Percentiles rank a stretch among this genome's conserved stretches.
phyloP scores from a whole-genome alignment of 2,888 invertebrate species.

The Drosophila conformis region DNA sequence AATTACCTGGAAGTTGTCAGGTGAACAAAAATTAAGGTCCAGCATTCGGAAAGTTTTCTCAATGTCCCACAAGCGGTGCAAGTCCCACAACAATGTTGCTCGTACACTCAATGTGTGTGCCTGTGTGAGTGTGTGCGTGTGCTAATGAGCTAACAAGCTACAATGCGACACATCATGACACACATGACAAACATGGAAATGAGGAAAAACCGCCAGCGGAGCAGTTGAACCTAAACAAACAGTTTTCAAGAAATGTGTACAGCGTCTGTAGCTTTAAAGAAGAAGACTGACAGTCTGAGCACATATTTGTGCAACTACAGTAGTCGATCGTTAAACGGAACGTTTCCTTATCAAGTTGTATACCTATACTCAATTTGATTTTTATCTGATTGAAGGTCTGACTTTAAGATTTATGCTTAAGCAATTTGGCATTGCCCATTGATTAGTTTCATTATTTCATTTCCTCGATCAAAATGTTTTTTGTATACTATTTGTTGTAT shows the following conservation, averaged over 20 bases:
- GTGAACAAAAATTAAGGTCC: constrained; percentile 25
- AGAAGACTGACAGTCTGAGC: background rate
- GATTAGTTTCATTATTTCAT: background rate
- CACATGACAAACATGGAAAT: constrained; percentile 5
- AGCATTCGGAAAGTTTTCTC: constrained; percentile 13
- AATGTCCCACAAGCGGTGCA: constrained; percentile 3
- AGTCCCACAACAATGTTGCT: constrained; percentile 10
- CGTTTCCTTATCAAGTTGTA: background rate
- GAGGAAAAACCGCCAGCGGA: constrained; percentile 1
- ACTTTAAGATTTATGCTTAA: background rate
- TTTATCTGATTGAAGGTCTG: background rate
- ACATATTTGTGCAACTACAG: constrained; percentile 3
- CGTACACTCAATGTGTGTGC: constrained; percentile 5
- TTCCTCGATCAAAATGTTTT: background rate
- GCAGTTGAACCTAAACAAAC: constrained; percentile 12
- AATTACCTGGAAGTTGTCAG: constrained; percentile 73
- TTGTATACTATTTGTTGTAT: background rate
- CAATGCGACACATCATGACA: constrained; percentile 24
- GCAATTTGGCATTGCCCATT: background rate
- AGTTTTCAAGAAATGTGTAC: constrained; percentile 20
- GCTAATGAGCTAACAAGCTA: constrained; percentile 38
- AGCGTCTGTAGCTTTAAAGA: background rate
- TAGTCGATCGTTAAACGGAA: background rate
- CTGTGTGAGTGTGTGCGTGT: background rate
- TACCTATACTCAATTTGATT: background rate